Evolutionary conservation across 2,113 vertebrate genomes (phyloP).

Genomic region (Gadus macrocephalus): DNA sequence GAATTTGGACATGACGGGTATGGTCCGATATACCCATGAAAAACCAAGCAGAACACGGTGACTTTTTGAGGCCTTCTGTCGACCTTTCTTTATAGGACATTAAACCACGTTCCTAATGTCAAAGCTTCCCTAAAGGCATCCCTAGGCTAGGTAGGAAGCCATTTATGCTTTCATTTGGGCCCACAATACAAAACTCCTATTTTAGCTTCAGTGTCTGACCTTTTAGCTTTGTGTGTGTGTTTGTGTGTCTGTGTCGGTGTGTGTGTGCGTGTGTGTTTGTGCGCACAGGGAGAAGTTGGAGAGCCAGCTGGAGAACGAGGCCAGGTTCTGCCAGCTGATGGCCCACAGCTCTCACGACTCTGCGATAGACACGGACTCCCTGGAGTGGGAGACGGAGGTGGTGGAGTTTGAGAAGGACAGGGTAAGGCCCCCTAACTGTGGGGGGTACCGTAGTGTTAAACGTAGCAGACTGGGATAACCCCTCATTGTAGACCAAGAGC

Average conservation of each 20-base stretch:
- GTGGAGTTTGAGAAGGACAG: conserved; percentile 95
- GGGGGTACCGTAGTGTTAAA: not conserved
- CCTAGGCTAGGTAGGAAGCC: conserved; percentile 38
- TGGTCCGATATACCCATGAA: not conserved
- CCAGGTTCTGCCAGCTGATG: conserved; percentile 90
- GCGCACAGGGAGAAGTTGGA: conserved; percentile 90
- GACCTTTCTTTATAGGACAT: conserved; percentile 27
- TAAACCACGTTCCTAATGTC: conserved; percentile 50
- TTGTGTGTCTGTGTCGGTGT: too few species aligned
- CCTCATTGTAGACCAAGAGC: not conserved
- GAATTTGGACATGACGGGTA: conserved; percentile 23
- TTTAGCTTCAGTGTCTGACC: not conserved
- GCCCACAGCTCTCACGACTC: conserved; percentile 96
- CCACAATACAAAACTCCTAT: conserved; percentile 1
- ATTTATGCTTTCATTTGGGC: conserved; percentile 48
- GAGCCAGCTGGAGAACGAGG: conserved; percentile 92
- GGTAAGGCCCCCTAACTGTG: conserved; percentile 62
- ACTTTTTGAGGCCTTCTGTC: conserved; percentile 34
- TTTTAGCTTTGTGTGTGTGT: conserved; percentile 18
- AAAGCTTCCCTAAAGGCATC: conserved; percentile 41
- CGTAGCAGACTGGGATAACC: not conserved
- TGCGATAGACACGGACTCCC: conserved; percentile 93
- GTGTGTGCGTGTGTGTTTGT: not conserved
- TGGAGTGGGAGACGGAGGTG: conserved; percentile 98
- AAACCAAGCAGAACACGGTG: conserved; percentile 2